Evolutionary conservation across 2,888 invertebrate species (phyloP).

Genomic region (Seira ritae): DNA sequence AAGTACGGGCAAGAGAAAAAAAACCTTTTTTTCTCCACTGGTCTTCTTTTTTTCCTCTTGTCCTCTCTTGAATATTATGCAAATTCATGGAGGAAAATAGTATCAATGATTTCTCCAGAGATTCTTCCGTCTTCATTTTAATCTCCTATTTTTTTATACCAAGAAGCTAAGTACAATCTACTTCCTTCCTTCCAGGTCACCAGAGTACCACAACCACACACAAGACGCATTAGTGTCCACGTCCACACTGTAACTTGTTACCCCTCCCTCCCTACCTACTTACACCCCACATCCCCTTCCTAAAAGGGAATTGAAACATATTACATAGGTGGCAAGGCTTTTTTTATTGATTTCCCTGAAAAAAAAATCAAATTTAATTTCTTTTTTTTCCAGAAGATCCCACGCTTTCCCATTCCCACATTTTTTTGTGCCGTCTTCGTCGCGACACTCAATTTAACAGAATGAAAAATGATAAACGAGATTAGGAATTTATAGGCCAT

Average conservation of each 20-base stretch:
- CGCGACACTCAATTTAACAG: too few species aligned
- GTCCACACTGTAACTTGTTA: too few species aligned
- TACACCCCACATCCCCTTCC: too few species aligned
- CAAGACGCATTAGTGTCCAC: neutral
- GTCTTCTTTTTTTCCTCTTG: conserved; percentile 19
- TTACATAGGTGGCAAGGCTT: too few species aligned
- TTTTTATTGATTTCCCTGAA: too few species aligned
- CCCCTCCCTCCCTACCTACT: too few species aligned
- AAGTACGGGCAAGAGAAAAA: neutral
- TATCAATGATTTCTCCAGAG: conserved; percentile 64
- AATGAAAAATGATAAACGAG: conserved; percentile 53
- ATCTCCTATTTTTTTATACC: conserved; percentile 28
- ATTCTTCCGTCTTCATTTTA: conserved; percentile 65
- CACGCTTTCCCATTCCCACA: neutral
- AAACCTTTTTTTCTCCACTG: conserved; percentile 21
- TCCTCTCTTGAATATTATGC: conserved; percentile 50
- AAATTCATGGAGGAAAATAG: conserved; percentile 38
- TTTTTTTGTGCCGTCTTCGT: neutral
- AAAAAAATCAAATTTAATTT: neutral
- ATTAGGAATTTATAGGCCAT: conserved; percentile 28
- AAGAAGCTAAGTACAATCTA: neutral
- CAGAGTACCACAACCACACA: conserved; percentile 17
- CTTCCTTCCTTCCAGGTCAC: conserved; percentile 8
- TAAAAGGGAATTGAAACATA: too few species aligned
- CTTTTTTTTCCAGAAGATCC: neutral